These are phyloP conservation scores for Caenorhabditis parvicauda DNA, from an alignment of 2,888 invertebrate genomes.

Conservation along the genomic window DNA sequence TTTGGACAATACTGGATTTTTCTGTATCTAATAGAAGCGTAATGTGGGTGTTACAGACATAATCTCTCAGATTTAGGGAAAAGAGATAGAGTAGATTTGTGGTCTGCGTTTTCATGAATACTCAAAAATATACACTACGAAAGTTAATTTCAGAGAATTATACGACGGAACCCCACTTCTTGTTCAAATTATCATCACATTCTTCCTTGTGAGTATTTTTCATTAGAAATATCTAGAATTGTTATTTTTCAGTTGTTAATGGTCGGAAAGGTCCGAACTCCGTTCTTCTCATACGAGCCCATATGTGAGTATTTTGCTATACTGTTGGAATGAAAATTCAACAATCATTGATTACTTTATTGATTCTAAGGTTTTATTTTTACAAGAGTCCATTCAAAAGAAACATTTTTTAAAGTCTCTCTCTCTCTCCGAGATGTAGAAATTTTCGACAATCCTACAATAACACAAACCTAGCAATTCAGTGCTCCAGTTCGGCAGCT, in stretches of 20 bases:
- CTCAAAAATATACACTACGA: no score
- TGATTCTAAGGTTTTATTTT: not conserved
- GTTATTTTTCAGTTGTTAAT: conserved; percentile 9
- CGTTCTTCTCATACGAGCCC: conserved; percentile 24
- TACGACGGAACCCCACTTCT: conserved; percentile 24
- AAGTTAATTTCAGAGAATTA: conserved; percentile 14
- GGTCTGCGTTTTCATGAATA: no score
- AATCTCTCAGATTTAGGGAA: no score
- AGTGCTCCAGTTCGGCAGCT: conserved; percentile 20
- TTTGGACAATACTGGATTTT: no score
- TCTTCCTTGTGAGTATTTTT: conserved; percentile 12
- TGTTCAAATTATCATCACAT: conserved; percentile 25
- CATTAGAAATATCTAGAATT: not conserved
- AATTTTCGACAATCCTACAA: not conserved
- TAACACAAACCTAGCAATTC: conserved; percentile 1
- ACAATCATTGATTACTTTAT: no score
- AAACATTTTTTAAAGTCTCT: not conserved
- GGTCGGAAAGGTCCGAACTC: conserved; percentile 17
- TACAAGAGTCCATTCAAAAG: not conserved
- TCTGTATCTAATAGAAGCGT: no score
- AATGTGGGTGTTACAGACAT: no score
- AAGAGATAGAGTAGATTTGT: no score
- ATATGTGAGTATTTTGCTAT: conserved; percentile 21
- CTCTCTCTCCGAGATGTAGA: not conserved
- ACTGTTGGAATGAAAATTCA: no score